A percentile compares a stretch with the other conserved stretches of the same genome.
Conservation (phyloP, 2,797 vertebrate genomes). For the Sternotherus odoratus region DNA sequence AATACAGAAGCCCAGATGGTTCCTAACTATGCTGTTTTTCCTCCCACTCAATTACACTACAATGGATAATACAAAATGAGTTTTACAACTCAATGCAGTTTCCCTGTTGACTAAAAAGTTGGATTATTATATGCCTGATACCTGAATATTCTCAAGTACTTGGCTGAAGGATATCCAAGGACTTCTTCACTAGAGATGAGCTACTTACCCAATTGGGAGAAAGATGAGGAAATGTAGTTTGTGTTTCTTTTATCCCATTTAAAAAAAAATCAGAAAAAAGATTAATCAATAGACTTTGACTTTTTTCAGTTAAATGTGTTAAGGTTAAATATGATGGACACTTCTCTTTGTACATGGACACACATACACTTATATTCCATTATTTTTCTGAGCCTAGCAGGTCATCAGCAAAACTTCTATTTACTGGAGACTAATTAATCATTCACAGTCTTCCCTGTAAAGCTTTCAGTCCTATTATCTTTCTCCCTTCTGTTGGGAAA, state of each 20-base stretch:
- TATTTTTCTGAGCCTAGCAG: rapidly evolving
- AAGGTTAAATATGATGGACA: slow-evolving; percentile 21
- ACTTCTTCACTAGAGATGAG: neutral
- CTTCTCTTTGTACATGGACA: neutral
- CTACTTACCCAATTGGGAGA: neutral
- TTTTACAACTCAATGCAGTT: slow-evolving; percentile 12
- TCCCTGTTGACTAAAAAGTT: slow-evolving; percentile 10
- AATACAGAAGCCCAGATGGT: neutral
- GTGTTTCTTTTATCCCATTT: neutral
- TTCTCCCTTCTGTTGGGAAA: neutral
- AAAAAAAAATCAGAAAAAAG: neutral
- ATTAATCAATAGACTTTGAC: slow-evolving; percentile 25
- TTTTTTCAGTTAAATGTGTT: slow-evolving; percentile 15
- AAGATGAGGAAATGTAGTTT: neutral
- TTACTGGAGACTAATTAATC: slow-evolving; percentile 33
- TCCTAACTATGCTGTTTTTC: slow-evolving; percentile 15
- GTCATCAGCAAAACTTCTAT: neutral
- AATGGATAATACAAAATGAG: slow-evolving; percentile 35
- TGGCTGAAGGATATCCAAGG: slow-evolving; percentile 24
- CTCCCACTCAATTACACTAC: slow-evolving; percentile 43
- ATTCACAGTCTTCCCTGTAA: slow-evolving; percentile 24
- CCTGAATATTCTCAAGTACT: neutral
- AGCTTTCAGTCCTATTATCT: neutral
- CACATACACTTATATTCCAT: neutral
- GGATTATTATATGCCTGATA: neutral